phyloP scores from a whole-genome alignment of 37 sponge, comb jelly and placozoan species.

The Eunapius fragilis region DNA sequence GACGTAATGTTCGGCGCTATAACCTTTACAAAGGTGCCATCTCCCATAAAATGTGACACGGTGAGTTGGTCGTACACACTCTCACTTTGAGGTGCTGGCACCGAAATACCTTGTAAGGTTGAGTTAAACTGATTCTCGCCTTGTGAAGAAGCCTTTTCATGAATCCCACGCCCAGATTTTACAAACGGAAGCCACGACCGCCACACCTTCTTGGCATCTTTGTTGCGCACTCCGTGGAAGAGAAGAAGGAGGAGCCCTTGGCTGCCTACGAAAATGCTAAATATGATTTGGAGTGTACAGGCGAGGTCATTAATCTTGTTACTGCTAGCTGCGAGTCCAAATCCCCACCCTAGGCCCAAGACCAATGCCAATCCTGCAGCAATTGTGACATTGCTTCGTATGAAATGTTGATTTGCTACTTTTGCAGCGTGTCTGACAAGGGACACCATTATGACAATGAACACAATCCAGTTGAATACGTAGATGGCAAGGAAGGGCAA shows the following conservation, averaged over 20 bases:
- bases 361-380: conserved; percentile 20
- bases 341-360: conserved; percentile 54
- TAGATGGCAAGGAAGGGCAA: conserved; percentile 23
- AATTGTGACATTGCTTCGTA: conserved; percentile 5
- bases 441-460: conserved; percentile 24
- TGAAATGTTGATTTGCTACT: background rate
- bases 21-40: no score
- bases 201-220: conserved; percentile 8
- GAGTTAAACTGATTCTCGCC: no score
- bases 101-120: no score
- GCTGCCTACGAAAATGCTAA: background rate
- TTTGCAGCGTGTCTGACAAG: background rate
- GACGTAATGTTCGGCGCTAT: no score
- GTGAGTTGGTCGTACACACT: no score
- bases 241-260: conserved; percentile 38
- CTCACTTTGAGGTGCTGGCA: no score
- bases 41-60: no score
- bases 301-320: background rate
- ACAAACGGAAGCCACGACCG: conserved; percentile 1
- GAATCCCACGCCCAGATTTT: background rate
- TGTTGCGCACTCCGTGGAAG: conserved; percentile 20
- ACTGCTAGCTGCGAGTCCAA: conserved; percentile 30
- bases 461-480: conserved; percentile 44
- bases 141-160: no score
- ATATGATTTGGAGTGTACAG: conserved; percentile 14